Percentiles rank a stretch among this genome's conserved stretches.
These are phyloP conservation scores for Lepidochrysops patricia DNA, from an alignment of 2,888 invertebrate species.

Conservation along the genomic window DNA sequence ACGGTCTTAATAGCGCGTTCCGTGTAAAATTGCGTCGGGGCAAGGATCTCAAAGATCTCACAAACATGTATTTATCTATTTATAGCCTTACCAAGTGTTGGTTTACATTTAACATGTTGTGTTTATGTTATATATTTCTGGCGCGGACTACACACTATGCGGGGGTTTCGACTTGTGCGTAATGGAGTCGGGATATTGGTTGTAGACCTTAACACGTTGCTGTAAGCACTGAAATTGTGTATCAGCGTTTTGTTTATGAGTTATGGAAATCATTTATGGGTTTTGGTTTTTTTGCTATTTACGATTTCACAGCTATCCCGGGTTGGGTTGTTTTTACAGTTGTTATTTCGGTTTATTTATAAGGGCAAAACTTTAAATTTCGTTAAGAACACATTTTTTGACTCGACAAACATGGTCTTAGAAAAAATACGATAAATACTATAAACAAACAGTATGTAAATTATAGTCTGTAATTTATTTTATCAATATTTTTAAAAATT, in stretches of 20 bases:
- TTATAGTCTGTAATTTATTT: not conserved
- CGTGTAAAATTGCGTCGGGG: conserved; percentile 1
- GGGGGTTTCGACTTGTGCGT: conserved; percentile 4
- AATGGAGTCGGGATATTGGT: not conserved
- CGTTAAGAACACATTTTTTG: not conserved
- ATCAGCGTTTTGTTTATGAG: not conserved
- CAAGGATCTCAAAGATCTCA: conserved; percentile 13
- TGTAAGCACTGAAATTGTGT: not conserved
- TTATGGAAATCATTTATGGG: conserved; percentile 10
- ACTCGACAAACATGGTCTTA: not conserved
- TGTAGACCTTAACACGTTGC: not conserved
- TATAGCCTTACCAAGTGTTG: conserved; percentile 59
- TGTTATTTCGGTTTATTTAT: conserved; percentile 9
- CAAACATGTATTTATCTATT: conserved; percentile 60
- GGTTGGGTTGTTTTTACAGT: not conserved
- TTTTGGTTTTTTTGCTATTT: conserved; percentile 9
- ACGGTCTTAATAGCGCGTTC: too few relatives aligned
- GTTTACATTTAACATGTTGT: conserved; percentile 60
- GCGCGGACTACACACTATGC: conserved; percentile 9
- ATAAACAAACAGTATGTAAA: not conserved
- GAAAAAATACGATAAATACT: not conserved
- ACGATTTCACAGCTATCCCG: conserved; percentile 5
- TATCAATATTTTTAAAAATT: too few relatives aligned
- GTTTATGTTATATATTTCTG: conserved; percentile 62
- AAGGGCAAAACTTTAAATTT: not conserved